Percentiles rank a stretch among this genome's conserved stretches.
Evolutionary conservation across 2,113 vertebrate genomes (phyloP).

Genomic region (Rallus limicola): DNA sequence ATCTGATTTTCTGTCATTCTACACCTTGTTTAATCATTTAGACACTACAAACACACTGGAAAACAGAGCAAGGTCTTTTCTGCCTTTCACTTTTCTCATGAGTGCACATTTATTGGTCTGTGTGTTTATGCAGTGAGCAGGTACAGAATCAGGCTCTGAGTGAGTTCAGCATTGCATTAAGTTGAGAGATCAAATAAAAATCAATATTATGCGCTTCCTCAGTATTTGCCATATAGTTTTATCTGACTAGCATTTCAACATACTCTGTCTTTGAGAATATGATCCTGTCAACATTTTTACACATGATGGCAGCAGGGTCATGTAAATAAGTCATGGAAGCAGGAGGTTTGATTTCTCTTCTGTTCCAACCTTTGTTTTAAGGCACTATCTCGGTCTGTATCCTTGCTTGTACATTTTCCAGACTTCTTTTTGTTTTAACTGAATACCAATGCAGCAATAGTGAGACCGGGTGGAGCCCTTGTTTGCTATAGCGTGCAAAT

Average conservation of each 20-base stretch:
- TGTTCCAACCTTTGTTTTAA: background rate
- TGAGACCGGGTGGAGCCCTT: background rate
- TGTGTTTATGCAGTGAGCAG: background rate
- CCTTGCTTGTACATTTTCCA: background rate
- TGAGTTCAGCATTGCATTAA: background rate
- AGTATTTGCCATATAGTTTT: background rate
- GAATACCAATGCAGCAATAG: background rate
- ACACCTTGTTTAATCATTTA: background rate
- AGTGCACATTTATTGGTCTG: background rate
- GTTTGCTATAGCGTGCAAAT: background rate
- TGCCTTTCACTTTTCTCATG: background rate
- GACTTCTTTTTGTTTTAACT: background rate
- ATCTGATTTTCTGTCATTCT: background rate
- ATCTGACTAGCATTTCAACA: background rate
- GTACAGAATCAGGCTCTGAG: background rate
- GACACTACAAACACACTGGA: background rate
- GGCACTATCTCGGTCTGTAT: background rate
- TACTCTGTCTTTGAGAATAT: background rate
- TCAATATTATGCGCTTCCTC: background rate
- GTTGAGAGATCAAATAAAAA: slow-evolving; percentile 11
- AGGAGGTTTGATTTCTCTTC: background rate
- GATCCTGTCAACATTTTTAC: background rate
- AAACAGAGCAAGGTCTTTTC: background rate
- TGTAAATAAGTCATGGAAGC: background rate
- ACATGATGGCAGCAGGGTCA: background rate